These are phyloP conservation scores for Ennomos erosarius DNA, from an alignment of 2,888 invertebrate species.

Conservation along the genomic window DNA sequence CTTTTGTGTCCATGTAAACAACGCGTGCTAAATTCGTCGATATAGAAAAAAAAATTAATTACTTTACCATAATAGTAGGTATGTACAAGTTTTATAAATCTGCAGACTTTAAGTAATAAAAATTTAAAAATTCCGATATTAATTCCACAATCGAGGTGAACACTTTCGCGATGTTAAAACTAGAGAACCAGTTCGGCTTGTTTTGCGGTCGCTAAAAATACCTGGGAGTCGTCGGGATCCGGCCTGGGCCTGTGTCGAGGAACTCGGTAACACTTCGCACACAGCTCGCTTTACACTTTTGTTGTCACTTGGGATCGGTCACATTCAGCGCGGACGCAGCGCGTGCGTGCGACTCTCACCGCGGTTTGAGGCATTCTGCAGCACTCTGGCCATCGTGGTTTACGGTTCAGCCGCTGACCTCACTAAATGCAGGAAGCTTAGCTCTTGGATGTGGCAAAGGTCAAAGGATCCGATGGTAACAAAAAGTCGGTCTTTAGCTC, in stretches of 20 bases:
- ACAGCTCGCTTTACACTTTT: conserved; percentile 54
- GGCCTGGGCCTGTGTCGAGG: conserved; percentile 42
- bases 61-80: too few relatives aligned
- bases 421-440: conserved; percentile 62
- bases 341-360: conserved; percentile 47
- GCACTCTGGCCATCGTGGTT: not conserved
- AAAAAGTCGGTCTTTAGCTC: not conserved
- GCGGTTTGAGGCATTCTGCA: conserved; percentile 54
- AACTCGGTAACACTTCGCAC: conserved; percentile 51
- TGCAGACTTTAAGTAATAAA: conserved; percentile 2
- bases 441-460: conserved; percentile 55
- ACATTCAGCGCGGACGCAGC: conserved; percentile 41
- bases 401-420: conserved; percentile 56
- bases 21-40: not conserved
- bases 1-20: conserved; percentile 20
- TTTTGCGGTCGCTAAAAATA: conserved; percentile 65
- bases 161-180: conserved; percentile 62
- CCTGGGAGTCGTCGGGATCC: conserved; percentile 58
- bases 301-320: conserved; percentile 43
- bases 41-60: too few relatives aligned
- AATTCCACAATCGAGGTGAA: conserved; percentile 30
- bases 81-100: not conserved
- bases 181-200: conserved; percentile 65
- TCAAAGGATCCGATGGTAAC: conserved; percentile 30
- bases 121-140: conserved; percentile 11